Percentiles rank a stretch among this genome's conserved stretches.
Conservation (phyloP, 2,113 vertebrate genomes). For the Tragelaphus strepsiceros region DNA sequence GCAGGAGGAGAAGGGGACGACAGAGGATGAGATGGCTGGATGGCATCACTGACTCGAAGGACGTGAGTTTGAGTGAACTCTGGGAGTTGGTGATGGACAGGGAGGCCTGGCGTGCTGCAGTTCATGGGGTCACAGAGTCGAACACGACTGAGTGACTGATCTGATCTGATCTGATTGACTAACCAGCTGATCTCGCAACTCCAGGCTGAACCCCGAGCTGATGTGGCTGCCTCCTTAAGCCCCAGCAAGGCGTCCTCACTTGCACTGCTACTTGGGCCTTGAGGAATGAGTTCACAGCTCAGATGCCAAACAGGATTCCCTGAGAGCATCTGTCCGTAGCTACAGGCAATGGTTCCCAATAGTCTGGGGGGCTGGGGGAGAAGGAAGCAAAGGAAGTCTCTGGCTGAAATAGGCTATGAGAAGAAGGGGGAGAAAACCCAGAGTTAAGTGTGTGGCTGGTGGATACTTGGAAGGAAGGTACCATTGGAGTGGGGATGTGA, state of each 20-base stretch:
- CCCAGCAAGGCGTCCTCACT: not conserved
- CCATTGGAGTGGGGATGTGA: not conserved
- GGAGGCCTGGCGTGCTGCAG: too few relatives aligned
- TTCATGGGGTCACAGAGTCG: too few relatives aligned
- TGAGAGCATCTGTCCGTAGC: not conserved
- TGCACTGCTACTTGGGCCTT: not conserved
- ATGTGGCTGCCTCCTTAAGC: not conserved
- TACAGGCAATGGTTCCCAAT: not conserved
- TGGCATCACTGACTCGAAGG: too few relatives aligned
- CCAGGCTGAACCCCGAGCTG: not conserved
- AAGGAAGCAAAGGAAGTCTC: not conserved
- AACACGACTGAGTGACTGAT: too few relatives aligned
- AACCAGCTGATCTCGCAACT: not conserved
- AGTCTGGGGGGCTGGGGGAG: not conserved
- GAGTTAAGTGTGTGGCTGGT: not conserved
- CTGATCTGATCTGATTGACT: not conserved
- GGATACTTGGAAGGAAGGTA: not conserved
- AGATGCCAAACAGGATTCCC: not conserved
- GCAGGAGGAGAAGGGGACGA: too few relatives aligned
- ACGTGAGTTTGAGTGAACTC: too few relatives aligned
- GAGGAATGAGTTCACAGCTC: not conserved
- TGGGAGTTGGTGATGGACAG: too few relatives aligned
- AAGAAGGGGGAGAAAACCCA: not conserved
- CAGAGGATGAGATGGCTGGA: too few relatives aligned
- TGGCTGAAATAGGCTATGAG: not conserved